Evolutionary conservation across 1,140 invertebrate genomes (phyloP).

Genomic region (Halesus radiatus): DNA sequence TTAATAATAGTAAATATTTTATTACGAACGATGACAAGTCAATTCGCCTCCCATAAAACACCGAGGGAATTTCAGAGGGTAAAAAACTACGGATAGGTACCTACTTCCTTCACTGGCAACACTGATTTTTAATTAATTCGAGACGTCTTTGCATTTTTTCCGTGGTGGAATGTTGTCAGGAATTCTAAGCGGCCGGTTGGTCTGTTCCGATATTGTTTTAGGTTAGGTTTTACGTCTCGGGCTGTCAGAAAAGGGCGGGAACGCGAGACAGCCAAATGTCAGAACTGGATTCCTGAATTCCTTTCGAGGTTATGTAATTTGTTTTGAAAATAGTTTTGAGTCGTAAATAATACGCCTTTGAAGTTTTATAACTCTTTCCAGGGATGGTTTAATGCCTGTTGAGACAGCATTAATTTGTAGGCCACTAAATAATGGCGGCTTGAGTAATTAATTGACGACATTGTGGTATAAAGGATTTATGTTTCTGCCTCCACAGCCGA

Average conservation of each 20-base stretch:
- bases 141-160: constrained; percentile 49
- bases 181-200: constrained; percentile 38
- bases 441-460: constrained; percentile 19
- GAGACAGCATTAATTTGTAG: constrained; percentile 30
- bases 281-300: constrained; percentile 15
- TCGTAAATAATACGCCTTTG: constrained; percentile 39
- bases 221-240: constrained; percentile 31
- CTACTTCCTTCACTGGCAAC: constrained; percentile 17
- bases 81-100: constrained; percentile 21
- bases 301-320: constrained; percentile 45
- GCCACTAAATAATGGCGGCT: neutral
- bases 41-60: constrained; percentile 50
- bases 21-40: constrained; percentile 46
- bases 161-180: constrained; percentile 40
- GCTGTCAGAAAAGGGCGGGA: constrained; percentile 50
- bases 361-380: constrained; percentile 40
- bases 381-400: constrained; percentile 34
- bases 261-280: constrained; percentile 35
- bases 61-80: constrained; percentile 18
- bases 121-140: constrained; percentile 50
- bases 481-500: neutral
- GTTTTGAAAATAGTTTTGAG: constrained; percentile 26
- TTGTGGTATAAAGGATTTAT: neutral
- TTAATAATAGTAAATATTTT: constrained; percentile 37
- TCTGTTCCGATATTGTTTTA: constrained; percentile 30